phyloP scores from a whole-genome alignment of 2,888 invertebrate genomes.

The Eutolmus rufibarbis region DNA sequence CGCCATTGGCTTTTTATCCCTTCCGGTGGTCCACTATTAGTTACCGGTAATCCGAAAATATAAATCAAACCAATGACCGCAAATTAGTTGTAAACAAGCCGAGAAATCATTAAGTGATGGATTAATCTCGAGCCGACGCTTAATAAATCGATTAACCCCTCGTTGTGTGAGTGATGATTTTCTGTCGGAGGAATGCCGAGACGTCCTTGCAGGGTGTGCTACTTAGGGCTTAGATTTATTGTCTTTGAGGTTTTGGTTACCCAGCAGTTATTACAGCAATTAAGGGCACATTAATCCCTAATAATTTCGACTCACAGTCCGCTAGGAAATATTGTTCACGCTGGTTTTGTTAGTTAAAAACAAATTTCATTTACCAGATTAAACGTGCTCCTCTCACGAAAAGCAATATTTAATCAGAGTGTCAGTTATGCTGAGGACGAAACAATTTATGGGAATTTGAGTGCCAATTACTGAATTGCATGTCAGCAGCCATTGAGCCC shows the following conservation, averaged over 20 bases:
- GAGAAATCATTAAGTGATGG: constrained; percentile 20
- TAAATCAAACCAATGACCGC: constrained; percentile 17
- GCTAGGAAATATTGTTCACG: background rate
- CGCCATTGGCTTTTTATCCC: background rate
- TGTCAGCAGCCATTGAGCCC: background rate
- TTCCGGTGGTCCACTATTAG: background rate
- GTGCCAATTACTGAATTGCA: background rate
- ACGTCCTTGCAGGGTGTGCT: background rate
- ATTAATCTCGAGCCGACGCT: constrained; percentile 25
- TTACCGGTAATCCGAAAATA: background rate
- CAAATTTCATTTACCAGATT: background rate
- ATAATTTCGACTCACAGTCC: background rate
- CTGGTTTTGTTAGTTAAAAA: background rate
- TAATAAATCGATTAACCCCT: constrained; percentile 34
- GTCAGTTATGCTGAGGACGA: background rate
- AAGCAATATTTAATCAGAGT: background rate
- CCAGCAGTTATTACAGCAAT: constrained; percentile 27
- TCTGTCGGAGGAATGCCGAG: background rate
- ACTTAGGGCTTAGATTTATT: constrained; percentile 21
- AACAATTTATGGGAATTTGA: background rate
- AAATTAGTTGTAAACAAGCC: constrained; percentile 36
- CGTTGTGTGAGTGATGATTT: constrained; percentile 15
- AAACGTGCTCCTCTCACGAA: background rate
- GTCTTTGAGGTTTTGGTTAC: background rate
- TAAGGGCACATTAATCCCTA: background rate